A percentile compares a stretch with the other conserved stretches of the same genome.
Evolutionary conservation across 2,888 invertebrate genomes (phyloP).

Genomic region (Endotricha flammealis): DNA sequence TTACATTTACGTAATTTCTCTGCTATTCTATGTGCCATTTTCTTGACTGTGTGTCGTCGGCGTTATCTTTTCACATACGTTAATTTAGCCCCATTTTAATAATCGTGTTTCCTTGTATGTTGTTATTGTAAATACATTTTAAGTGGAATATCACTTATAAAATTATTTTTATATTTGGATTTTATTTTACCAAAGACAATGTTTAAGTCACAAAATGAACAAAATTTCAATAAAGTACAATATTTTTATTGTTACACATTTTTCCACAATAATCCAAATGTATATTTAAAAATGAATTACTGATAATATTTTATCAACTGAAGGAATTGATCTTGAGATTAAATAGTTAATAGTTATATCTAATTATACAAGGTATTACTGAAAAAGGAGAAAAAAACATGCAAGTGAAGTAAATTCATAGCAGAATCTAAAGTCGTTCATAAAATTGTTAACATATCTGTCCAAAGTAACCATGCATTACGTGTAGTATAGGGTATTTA

Average conservation of each 20-base stretch:
- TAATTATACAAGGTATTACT: conserved; percentile 6
- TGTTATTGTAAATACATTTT: no score
- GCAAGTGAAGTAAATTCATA: background rate
- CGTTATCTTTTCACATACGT: no score
- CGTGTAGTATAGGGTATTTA: no score
- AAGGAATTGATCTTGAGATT: conserved; percentile 56
- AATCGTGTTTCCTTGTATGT: no score
- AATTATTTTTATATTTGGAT: background rate
- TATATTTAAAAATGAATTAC: conserved; percentile 13
- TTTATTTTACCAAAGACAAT: conserved; percentile 15
- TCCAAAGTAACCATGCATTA: conserved; percentile 5
- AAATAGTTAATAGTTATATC: conserved; percentile 16
- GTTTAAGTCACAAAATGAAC: conserved; percentile 4
- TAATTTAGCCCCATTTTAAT: no score
- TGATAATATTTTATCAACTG: conserved; percentile 37
- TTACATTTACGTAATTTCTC: conserved; percentile 9
- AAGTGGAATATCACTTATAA: background rate
- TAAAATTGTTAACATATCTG: conserved; percentile 9
- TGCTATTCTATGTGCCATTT: conserved; percentile 17
- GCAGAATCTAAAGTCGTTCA: conserved; percentile 1
- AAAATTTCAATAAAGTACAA: background rate
- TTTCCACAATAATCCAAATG: conserved; percentile 3
- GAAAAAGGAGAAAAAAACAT: background rate
- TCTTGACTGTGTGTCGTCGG: no score
- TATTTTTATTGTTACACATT: background rate